Evolutionary conservation across 2,888 invertebrate species (phyloP), one percentile per base, ranked within the genome.

Genomic region (Fabriciana adippe): DNA sequence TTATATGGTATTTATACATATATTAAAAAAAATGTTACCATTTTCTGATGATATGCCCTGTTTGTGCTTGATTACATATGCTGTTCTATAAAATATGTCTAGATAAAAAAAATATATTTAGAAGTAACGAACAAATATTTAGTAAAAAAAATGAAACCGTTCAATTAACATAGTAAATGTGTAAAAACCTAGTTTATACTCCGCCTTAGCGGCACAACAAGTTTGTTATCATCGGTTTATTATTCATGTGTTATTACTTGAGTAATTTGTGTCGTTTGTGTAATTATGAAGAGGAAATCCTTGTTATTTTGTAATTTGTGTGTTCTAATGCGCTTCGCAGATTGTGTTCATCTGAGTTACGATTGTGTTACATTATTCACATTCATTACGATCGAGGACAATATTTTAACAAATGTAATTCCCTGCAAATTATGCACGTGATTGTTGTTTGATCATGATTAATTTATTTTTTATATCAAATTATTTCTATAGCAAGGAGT

Each of bases 351-450:
- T 87, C 85, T 84, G 86, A 84, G 87, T 79, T 74, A 82, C 86
- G 80, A 86, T 89, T 88, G 83, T 87, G 87, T 85, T 90, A 87
- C 86, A 88, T 90, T 89, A 88, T 84, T 86, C 85, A 81, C 84
- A 84, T 89, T 88, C 87, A 86, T 83, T 77, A 83, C 75, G 72
- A 76, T 76, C 74, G 76, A 78, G 77, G 78, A 79, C 77, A 75
- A 72, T 72, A 71, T 76, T 76, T 73, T 75, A 75, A 75, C 74
- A 59, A 69, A 67, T 69, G 70, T 73, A 71, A 74, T 76, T 75
- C 71, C 71, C 64, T 68, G 70, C 69, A 72, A 76, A 77, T 77
- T 78, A 74, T 72, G 69, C 69, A 71, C 70, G 67, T 65, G 67
- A 73, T 74, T 75, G 70, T 69, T 67, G 69, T 68, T 53, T 69